These are phyloP conservation scores for Gephyroberyx darwinii DNA, from an alignment of 2,797 vertebrate genomes.

Conservation along the genomic window DNA sequence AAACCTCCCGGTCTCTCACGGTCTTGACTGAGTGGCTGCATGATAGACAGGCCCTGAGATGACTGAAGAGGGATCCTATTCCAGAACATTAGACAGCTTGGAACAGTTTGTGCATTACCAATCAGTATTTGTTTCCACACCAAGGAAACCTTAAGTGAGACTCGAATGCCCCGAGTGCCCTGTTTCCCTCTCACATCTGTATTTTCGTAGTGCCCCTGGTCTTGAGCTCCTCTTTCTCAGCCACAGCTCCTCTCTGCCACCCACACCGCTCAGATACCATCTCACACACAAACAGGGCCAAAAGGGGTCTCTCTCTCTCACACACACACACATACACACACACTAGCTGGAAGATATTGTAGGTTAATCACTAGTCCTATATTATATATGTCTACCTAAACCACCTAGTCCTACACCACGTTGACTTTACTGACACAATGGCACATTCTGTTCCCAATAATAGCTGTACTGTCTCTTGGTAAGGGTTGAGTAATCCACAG, in stretches of 20 bases:
- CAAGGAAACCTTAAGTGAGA: slow-evolving; percentile 32
- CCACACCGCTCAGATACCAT: slow-evolving; percentile 63
- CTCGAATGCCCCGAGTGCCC: slow-evolving; percentile 5
- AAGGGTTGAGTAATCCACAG: slow-evolving; percentile 36
- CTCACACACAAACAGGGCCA: slow-evolving; percentile 42
- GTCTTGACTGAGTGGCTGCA: slow-evolving; percentile 50
- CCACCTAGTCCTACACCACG: slow-evolving; percentile 11
- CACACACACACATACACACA: slow-evolving; percentile 16
- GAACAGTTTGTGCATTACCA: slow-evolving; percentile 32
- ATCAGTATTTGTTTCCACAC: slow-evolving; percentile 29
- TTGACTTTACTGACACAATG: slow-evolving; percentile 30
- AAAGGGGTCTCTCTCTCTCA: not conserved
- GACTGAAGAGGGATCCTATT: slow-evolving; percentile 41
- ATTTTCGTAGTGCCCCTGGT: slow-evolving; percentile 37
- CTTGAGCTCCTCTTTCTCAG: slow-evolving; percentile 32
- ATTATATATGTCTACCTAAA: slow-evolving; percentile 13
- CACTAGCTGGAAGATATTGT: slow-evolving; percentile 4
- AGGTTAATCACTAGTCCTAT: not conserved
- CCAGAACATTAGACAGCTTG: slow-evolving; percentile 34
- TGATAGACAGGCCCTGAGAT: slow-evolving; percentile 49
- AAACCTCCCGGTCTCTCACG: slow-evolving; percentile 71
- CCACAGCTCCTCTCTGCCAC: slow-evolving; percentile 51
- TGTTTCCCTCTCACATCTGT: slow-evolving; percentile 44
- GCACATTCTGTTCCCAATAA: slow-evolving; percentile 17
- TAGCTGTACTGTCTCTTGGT: slow-evolving; percentile 21